phyloP scores from a whole-genome alignment of 2,113 vertebrate genomes.

The Tachuris rubrigastra region DNA sequence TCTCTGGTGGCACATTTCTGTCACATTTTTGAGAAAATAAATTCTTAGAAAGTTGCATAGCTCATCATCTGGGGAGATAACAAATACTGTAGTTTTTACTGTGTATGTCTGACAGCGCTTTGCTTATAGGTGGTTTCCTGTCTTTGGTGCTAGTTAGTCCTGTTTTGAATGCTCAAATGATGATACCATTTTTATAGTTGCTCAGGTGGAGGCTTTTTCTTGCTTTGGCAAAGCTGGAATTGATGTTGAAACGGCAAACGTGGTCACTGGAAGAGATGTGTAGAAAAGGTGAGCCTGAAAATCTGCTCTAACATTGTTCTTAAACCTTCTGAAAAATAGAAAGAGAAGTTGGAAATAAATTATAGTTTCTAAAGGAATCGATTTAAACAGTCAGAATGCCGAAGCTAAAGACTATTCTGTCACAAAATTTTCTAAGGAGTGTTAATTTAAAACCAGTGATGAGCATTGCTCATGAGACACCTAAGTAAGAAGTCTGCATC shows the following conservation, averaged over 20 bases:
- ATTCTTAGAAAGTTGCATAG: background rate
- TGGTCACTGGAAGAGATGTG: background rate
- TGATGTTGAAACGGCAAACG: background rate
- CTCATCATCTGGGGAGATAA: background rate
- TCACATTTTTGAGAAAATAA: background rate
- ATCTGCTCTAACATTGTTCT: background rate
- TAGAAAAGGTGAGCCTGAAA: background rate
- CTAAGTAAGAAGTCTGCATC: background rate
- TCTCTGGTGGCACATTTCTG: background rate
- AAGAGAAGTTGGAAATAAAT: background rate
- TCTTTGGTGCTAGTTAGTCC: background rate
- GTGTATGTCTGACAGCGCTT: background rate
- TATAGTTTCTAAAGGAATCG: background rate
- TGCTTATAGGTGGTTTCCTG: background rate
- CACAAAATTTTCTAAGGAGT: background rate
- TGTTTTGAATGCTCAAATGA: background rate
- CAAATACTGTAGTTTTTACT: background rate
- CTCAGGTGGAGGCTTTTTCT: background rate
- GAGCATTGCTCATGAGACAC: background rate
- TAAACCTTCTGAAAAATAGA: background rate
- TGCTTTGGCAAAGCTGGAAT: background rate
- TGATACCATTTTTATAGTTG: background rate
- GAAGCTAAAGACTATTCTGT: background rate
- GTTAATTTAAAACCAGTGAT: background rate
- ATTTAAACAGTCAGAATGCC: background rate